phyloP scores from a whole-genome alignment of 2,113 vertebrate species.

The Pterocles orientalis region DNA sequence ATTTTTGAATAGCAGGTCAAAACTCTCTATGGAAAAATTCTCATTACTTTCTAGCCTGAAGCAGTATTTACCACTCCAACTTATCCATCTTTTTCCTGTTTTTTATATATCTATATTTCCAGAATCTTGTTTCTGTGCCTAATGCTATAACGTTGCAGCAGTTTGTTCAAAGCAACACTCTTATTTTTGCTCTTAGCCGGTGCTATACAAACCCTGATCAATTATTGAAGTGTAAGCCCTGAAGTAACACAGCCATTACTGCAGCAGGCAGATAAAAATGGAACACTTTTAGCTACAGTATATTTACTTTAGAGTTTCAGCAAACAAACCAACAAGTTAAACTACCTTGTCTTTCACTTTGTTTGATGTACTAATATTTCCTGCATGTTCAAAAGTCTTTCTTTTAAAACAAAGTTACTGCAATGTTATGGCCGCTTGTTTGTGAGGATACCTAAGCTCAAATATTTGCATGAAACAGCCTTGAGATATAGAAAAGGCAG shows the following conservation, averaged over 20 bases:
- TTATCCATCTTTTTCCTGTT: conserved; percentile 85
- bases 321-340: conserved; percentile 84
- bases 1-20: conserved; percentile 93
- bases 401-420: conserved; percentile 61
- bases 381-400: conserved; percentile 69
- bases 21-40: conserved; percentile 92
- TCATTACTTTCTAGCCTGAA: conserved; percentile 98
- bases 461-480: conserved; percentile 68
- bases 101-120: conserved; percentile 85
- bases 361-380: conserved; percentile 74
- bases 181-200: conserved; percentile 93
- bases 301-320: conserved; percentile 84
- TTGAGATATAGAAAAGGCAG: conserved; percentile 41
- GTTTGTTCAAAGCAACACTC: conserved; percentile 90
- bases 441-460: conserved; percentile 63
- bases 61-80: conserved; percentile 85
- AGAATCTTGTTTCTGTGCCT: conserved; percentile 81
- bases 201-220: conserved; percentile 93
- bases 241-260: conserved; percentile 86
- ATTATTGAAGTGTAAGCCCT: conserved; percentile 92
- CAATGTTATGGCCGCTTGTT: conserved; percentile 46
- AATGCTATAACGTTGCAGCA: conserved; percentile 88
- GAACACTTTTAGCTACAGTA: conserved; percentile 83
- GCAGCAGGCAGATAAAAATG: conserved; percentile 86
- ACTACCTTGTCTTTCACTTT: conserved; percentile 79